These are phyloP conservation scores for Drosophila kanapiae DNA, from an alignment of 1,140 invertebrate genomes.

Conservation along the genomic window DNA sequence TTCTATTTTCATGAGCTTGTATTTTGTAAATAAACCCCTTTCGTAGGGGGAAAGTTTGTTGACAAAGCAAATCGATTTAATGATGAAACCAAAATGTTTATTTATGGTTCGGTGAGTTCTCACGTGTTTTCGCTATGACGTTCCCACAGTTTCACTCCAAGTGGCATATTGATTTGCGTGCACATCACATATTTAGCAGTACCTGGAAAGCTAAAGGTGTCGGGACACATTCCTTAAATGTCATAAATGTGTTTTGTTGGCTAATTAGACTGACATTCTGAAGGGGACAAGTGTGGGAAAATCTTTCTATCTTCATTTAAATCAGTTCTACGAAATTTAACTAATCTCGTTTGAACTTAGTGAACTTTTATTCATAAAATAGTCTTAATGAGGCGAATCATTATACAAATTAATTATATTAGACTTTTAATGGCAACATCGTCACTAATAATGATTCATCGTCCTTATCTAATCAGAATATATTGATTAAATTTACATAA, in stretches of 20 bases:
- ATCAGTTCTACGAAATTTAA: not conserved
- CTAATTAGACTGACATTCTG: not conserved
- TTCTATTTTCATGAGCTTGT: not conserved
- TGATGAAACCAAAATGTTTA: not conserved
- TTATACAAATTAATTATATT: not conserved
- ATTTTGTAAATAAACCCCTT: not conserved
- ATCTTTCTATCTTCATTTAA: not conserved
- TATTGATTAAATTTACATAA: not conserved
- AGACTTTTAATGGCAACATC: not conserved
- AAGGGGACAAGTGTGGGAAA: too few relatives aligned
- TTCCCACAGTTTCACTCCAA: not conserved
- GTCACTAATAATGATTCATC: not conserved
- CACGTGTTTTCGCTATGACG: not conserved
- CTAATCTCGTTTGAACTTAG: not conserved
- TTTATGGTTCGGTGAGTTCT: not conserved
- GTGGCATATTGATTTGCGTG: not conserved
- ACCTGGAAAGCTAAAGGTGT: not conserved
- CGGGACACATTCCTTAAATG: not conserved
- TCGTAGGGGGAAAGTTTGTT: not conserved
- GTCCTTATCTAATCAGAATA: not conserved
- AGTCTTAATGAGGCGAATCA: not conserved
- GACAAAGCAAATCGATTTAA: not conserved
- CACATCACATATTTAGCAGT: too few relatives aligned
- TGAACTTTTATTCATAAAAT: not conserved
- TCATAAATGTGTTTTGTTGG: not conserved